These are phyloP conservation scores for Hydra vulgaris DNA, from an alignment of 30 jellyfish, hydroid and myxozoan species.

Conservation along the genomic window DNA sequence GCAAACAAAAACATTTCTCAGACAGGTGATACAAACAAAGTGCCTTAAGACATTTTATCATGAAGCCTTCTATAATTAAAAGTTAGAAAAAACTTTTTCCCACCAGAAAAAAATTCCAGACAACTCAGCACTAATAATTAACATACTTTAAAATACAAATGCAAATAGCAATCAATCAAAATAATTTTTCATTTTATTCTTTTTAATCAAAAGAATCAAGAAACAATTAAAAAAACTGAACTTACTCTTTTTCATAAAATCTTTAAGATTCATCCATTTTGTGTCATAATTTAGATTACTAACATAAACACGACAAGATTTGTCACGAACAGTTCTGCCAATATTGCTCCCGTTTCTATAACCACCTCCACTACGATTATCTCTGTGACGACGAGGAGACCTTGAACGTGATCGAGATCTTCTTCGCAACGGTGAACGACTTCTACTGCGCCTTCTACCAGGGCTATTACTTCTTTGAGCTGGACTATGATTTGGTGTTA, in stretches of 20 bases:
- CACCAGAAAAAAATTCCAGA: no score
- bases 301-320: constrained; percentile 81
- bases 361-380: constrained; percentile 13
- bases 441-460: constrained; percentile 18
- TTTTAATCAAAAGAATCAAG: no score
- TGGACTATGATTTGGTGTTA: constrained; percentile 10
- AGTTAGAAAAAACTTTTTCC: no score
- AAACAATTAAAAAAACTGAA: no score
- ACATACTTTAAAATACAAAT: no score
- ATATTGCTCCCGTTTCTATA: neutral
- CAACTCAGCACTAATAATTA: no score
- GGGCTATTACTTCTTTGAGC: constrained; percentile 16
- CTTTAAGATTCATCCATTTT: constrained; percentile 92
- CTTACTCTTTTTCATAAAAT: constrained; percentile 88
- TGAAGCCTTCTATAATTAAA: no score
- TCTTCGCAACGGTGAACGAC: constrained; percentile 30
- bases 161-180: no score
- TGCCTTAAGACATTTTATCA: no score
- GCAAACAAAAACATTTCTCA: neutral
- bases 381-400: constrained; percentile 30
- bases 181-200: no score
- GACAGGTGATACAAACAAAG: no score
- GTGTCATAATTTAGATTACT: constrained; percentile 71
- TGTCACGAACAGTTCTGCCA: constrained; percentile 53
- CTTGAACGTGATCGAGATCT: constrained; percentile 13